Percentiles rank a stretch among this genome's conserved stretches.
Conservation (phyloP, 2,888 invertebrate species). For the Piscicola geometra region DNA sequence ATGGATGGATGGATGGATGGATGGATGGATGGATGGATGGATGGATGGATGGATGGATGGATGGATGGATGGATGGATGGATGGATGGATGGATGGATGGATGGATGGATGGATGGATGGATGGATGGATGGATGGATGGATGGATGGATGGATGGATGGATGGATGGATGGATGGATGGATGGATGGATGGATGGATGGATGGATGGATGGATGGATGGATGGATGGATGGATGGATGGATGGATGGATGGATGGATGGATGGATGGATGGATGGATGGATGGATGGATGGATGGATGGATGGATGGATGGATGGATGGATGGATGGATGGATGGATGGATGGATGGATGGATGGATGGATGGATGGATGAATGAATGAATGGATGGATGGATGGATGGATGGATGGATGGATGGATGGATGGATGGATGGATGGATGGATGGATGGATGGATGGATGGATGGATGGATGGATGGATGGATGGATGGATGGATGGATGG, state of each 20-base stretch:
- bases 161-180: too few species aligned
- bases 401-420: neutral
- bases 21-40: too few species aligned
- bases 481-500: neutral
- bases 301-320: neutral
- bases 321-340: neutral
- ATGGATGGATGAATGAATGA: neutral
- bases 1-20: too few species aligned
- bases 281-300: neutral
- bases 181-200: too few species aligned
- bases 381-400: neutral
- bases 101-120: too few species aligned
- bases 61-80: too few species aligned
- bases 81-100: too few species aligned
- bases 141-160: too few species aligned
- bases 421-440: constrained; percentile 4
- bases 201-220: too few species aligned
- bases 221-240: too few species aligned
- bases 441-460: constrained; percentile 9
- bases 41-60: too few species aligned
- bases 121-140: too few species aligned
- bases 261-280: neutral
- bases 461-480: neutral
- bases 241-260: neutral
- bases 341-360: neutral